Evolutionary conservation across 2,888 invertebrate genomes (phyloP), one percentile per base, ranked within the genome.

Genomic region (Melolontha melolontha): DNA sequence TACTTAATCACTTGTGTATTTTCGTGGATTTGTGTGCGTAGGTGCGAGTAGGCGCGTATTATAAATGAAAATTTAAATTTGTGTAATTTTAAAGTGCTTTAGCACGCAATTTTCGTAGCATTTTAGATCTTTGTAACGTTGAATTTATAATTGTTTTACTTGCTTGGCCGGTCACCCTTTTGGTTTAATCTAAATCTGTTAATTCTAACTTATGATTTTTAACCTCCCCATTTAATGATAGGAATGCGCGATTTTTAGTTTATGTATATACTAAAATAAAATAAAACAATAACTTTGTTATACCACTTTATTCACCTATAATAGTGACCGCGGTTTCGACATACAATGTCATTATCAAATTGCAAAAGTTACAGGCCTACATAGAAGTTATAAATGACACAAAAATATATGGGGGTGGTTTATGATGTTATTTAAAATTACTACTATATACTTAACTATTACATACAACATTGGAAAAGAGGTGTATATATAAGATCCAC

Each of bases 11-110:
- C 27, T 14, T 4, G 29, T 14, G 34, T 52, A 7, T 14, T 10
- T 12, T 7, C 12, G 34, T n/a, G 14, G 16, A 29, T 34, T 7
- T 7, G 12, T 27, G 59, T 59, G 34, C 10, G 34, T 34, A 34
- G 34, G 8, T 59, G 14, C 29, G 41, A 17, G 22, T 42, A 47
- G 34, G 10, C 2, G 7, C 29, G 59, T 59, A 47, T 34, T 47
- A 34, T 47, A 59, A 59, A 59, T 59, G 59, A 59, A 59, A 59
- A 59, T 59, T 59, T 59, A 59, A 59, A 59, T 59, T 59, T 59
- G 47, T 44, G 59, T 59, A 59, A 59, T 59, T 59, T 44, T 59
- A 44, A 59, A 44, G 59, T 47, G 59, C 47, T 59, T 59, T 47
- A 47, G 27, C 44, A 29, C 44, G 59, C 59, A 47, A 47, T 59